Conservation (phyloP, 1,140 invertebrate species). For the Tribolium castaneum region DNA sequence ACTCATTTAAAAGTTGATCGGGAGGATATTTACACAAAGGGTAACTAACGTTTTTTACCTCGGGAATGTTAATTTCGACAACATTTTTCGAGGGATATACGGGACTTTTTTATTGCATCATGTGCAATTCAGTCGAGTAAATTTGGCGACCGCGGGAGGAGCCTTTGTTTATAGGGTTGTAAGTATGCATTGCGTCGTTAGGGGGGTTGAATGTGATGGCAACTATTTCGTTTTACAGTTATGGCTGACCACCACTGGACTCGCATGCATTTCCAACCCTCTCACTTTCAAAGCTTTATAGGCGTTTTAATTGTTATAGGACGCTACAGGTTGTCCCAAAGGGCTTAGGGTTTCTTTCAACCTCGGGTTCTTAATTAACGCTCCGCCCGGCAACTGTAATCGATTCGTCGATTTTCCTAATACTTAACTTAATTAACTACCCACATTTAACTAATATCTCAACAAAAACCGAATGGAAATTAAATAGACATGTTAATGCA, state of each 20-base stretch:
- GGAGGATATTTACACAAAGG: conserved; percentile 31
- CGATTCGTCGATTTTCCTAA: background rate
- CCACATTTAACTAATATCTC: background rate
- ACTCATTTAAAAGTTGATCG: conserved; percentile 33
- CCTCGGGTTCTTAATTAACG: conserved; percentile 10
- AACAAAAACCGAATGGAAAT: background rate
- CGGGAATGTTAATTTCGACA: conserved; percentile 13
- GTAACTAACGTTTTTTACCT: conserved; percentile 19
- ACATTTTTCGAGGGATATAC: background rate
- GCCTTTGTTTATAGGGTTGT: conserved; percentile 17
- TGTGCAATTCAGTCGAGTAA: background rate
- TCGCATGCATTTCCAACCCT: background rate
- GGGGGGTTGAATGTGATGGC: conserved; percentile 22
- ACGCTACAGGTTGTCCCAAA: conserved; percentile 14
- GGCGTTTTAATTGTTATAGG: conserved; percentile 20
- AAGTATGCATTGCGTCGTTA: conserved; percentile 33
- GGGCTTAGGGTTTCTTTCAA: background rate
- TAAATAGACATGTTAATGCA: background rate
- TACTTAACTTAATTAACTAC: background rate
- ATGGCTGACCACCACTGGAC: conserved; percentile 33
- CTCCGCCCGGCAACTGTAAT: background rate
- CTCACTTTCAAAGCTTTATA: conserved; percentile 10
- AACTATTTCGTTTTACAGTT: conserved; percentile 42
- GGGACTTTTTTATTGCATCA: conserved; percentile 29
- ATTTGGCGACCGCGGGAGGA: conserved; percentile 23